Evolutionary conservation across 2,888 invertebrate genomes (phyloP).

Genomic region (Cephus rjabovi): DNA sequence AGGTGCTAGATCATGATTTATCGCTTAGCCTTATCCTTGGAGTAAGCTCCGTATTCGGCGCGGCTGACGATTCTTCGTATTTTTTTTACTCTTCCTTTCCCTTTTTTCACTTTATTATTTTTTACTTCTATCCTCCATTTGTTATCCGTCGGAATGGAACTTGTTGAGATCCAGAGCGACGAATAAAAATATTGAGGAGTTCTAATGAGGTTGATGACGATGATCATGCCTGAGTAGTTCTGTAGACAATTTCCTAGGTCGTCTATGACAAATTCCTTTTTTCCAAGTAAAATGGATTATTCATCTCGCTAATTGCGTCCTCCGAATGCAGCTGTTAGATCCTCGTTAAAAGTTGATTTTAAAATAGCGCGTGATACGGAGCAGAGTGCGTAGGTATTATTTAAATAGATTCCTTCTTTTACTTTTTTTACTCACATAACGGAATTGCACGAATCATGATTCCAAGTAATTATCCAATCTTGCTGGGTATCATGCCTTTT

Average conservation of each 20-base stretch:
- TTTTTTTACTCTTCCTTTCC: too few relatives aligned
- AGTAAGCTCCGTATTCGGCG: conserved; percentile 23
- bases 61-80: neutral
- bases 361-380: neutral
- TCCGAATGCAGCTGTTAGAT: neutral
- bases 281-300: conserved; percentile 4
- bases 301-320: neutral
- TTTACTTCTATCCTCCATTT: neutral
- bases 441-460: neutral
- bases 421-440: neutral
- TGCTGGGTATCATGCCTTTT: neutral
- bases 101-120: neutral
- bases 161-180: neutral
- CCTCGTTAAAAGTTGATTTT: neutral
- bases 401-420: neutral
- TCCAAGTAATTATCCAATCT: neutral
- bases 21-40: conserved; percentile 30
- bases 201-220: neutral
- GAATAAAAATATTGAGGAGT: neutral
- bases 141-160: neutral
- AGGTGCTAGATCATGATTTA: conserved; percentile 25
- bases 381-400: neutral
- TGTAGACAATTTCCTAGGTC: neutral
- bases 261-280: neutral
- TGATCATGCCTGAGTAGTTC: neutral